Base-by-base conservation (phyloP, 2,888 invertebrate species). In the Autographa gamma region DNA sequence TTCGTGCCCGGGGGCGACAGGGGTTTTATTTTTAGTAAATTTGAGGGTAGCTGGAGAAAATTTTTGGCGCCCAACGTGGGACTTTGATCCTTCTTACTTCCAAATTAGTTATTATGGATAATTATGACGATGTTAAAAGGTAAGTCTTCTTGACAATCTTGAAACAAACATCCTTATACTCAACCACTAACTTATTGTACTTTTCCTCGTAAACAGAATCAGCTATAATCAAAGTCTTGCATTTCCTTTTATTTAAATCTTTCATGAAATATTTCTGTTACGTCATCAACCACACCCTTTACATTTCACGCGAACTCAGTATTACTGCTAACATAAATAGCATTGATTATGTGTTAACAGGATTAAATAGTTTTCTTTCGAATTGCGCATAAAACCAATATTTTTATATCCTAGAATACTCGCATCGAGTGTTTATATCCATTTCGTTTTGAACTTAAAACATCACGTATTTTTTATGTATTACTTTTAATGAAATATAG, bases 41-140 rank as follows among this genome's bases (percentile, higher is more conserved):
- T 63, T 59, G 65, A 61, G 54, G 72, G 80, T 77, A 80, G 13
- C 71, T 61, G 18, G 2, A 31, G 5, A 48, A n/a, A 54, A 18
- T 0, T 34, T 7, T 52, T 73, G 77, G 68, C 77, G 63, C 80
- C 77, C 77, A 80, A 52, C 59, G 9, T 69, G 77, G 73, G 64
- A 65, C 59, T 7, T 48, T 48, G n/a, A 8, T 48, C 6, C n/a
- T n/a, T 8, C n/a, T n/a, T 16, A 48, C n/a, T 48, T n/a, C n/a
- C n/a, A 6, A 48, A n/a, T 48, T 48, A 48, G 16, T 16, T 6
- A 43, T 16, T 13, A 0, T 43, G 14, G 6, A 43, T 3, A 14
- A 43, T 16, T 16, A 43, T 6, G n/a, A n/a, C n/a, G n/a, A n/a
- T n/a, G n/a, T n/a, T n/a, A n/a, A n/a, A n/a, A n/a, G n/a, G n/a